Conservation (phyloP, 2,113 vertebrate species). For the Circaetus gallicus region DNA sequence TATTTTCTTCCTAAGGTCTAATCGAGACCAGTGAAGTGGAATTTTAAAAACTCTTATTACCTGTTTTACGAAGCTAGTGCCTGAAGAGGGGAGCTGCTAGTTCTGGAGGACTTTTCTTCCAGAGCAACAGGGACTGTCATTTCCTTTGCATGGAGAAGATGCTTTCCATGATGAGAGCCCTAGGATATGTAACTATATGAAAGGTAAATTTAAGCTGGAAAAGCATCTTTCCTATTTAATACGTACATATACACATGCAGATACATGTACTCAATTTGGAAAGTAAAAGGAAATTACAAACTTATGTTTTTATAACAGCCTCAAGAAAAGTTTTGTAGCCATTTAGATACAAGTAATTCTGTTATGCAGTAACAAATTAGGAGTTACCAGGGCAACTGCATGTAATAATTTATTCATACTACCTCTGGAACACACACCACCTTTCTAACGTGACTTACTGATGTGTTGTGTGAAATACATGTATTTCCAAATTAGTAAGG, state of each 20-base stretch:
- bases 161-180: background rate
- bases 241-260: background rate
- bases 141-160: background rate
- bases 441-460: background rate
- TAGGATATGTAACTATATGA: background rate
- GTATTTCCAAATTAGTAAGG: background rate
- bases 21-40: background rate
- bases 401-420: background rate
- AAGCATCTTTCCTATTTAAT: background rate
- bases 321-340: background rate
- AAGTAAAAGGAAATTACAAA: background rate
- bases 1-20: background rate
- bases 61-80: background rate
- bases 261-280: background rate
- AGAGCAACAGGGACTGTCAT: background rate
- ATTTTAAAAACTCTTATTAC: background rate
- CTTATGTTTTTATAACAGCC: background rate
- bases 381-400: conserved; percentile 44
- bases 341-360: background rate
- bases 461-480: background rate
- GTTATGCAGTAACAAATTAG: conserved; percentile 2
- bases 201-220: background rate
- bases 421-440: background rate
- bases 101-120: background rate
- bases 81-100: background rate